phyloP scores from a whole-genome alignment of 53 echinoderm and acorn worm genomes.

The Zoroaster sp. region DNA sequence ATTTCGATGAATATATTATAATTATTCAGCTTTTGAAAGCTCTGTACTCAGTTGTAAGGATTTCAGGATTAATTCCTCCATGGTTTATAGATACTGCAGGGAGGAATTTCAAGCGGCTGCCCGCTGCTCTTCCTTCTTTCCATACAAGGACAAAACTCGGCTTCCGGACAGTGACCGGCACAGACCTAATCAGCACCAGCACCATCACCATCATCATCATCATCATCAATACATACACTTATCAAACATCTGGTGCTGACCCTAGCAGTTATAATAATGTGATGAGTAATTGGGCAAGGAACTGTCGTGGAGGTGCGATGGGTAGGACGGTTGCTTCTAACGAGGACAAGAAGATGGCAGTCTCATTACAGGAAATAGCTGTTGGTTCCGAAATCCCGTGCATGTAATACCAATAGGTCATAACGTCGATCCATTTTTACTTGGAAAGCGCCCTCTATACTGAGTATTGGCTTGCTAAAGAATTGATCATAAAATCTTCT shows the following conservation, averaged over 20 bases:
- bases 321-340: neutral
- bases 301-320: neutral
- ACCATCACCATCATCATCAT: constrained; percentile 8
- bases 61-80: no score
- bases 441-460: neutral
- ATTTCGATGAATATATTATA: no score
- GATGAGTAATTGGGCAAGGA: neutral
- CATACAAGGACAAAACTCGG: constrained; percentile 45
- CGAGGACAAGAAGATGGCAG: neutral
- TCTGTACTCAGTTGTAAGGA: no score
- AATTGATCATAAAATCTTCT: no score
- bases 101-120: neutral
- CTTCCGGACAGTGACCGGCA: neutral
- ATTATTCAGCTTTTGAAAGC: no score
- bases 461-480: no score
- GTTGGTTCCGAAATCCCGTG: neutral
- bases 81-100: no score
- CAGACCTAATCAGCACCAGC: constrained; percentile 6
- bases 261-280: no score
- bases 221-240: neutral
- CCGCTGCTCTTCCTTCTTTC: neutral
- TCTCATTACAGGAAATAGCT: neutral
- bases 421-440: neutral
- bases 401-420: neutral
- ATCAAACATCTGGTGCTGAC: neutral